phyloP scores from a whole-genome alignment of 2,797 vertebrate species.

The Emydoidea blandingii region DNA sequence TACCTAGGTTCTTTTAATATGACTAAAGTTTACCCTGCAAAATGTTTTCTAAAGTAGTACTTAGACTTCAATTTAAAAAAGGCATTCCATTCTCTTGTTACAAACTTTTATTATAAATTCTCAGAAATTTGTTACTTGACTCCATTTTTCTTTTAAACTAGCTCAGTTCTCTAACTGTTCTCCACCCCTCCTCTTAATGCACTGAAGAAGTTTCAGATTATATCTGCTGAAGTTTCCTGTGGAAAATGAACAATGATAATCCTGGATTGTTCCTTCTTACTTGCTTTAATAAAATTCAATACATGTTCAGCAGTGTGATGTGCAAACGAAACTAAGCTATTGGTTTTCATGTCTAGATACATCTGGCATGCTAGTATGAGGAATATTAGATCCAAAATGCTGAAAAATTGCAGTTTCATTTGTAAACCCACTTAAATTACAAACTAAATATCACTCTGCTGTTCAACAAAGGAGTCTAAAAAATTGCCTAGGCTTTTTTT shows the following conservation, averaged over 20 bases:
- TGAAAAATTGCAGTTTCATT: background rate
- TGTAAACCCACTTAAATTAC: background rate
- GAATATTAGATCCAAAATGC: background rate
- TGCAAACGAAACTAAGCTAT: background rate
- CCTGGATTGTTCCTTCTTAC: slow-evolving; percentile 10
- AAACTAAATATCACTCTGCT: accelerated
- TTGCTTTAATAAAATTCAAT: slow-evolving; percentile 20
- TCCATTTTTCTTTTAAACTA: slow-evolving; percentile 30
- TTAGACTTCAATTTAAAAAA: slow-evolving; percentile 6
- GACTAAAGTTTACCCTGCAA: slow-evolving; percentile 26
- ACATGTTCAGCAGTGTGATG: background rate
- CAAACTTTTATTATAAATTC: slow-evolving; percentile 40
- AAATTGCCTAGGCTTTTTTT: background rate
- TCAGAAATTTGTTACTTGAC: slow-evolving; percentile 39
- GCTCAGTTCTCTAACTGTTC: slow-evolving; percentile 38
- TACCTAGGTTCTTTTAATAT: background rate
- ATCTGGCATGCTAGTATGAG: background rate
- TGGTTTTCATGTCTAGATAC: background rate
- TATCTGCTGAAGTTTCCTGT: background rate
- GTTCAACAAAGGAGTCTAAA: background rate
- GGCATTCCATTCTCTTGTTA: background rate
- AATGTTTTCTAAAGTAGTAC: slow-evolving; percentile 33
- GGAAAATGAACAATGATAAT: slow-evolving; percentile 33
- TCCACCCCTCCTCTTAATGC: slow-evolving; percentile 13
- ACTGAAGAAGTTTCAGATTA: slow-evolving; percentile 27